Evolutionary conservation across 35 echinoderm and acorn worm genomes (phyloP), one percentile per base, ranked within the genome.

Genomic region (Acanthaster planci): DNA sequence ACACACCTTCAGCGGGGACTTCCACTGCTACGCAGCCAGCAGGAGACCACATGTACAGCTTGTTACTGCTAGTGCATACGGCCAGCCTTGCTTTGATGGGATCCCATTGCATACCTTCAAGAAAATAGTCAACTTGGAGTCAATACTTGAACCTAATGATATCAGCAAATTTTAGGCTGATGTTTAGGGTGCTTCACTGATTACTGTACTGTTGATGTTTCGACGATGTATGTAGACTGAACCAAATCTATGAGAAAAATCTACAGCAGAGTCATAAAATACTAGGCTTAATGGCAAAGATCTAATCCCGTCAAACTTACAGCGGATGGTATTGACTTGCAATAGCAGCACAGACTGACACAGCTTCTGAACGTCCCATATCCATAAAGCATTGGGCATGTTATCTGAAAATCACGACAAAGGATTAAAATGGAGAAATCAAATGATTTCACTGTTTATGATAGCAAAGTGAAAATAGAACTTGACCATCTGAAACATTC

Each of bases 371-470:
- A 98, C 95, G 82, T 98, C 95, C 95, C 95, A 98, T 78, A 98
- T 94, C 95, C 95, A 98, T 35, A 98, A 31, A 23, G 95, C 88
- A 98, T 98, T 98, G 18, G 95, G 95, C 95, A 98, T 98, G 78
- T 98, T 98, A 77, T 98, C 91, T 98, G 16, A 0, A 79, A 79
- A 77, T 19, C 7, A 44, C n/a, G n/a, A 81, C 31, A 81, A 40
- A 79, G n/a, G 39, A 15, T 47, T 14, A 79, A 51, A 53, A 21
- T 26, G 16, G 51, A 16, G n/a, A 16, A 0, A 18, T 40, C 10
- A 23, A 80, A 8, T n/a, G n/a, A n/a, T n/a, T n/a, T n/a, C n/a
- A n/a, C n/a, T n/a, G n/a, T n/a, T n/a, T n/a, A n/a, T n/a, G n/a
- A n/a, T n/a, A n/a, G n/a, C n/a, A n/a, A n/a, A n/a, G n/a, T n/a